Evolutionary conservation across 2,888 invertebrate genomes (phyloP).

Genomic region (Nebria salina): DNA sequence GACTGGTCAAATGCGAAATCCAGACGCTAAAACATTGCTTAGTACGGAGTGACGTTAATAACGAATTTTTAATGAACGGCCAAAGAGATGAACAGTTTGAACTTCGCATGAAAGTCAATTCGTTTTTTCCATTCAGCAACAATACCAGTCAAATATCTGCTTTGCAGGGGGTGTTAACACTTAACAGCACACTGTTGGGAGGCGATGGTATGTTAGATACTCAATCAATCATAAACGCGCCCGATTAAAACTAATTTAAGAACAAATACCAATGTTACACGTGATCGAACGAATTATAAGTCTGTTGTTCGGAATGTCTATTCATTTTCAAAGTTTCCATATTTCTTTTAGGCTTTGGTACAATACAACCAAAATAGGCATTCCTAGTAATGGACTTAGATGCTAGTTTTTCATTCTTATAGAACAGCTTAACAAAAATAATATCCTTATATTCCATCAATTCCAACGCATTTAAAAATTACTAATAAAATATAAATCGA

Average conservation of each 20-base stretch:
- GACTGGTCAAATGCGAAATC: constrained; percentile 64
- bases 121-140: constrained; percentile 65
- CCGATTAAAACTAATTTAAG: constrained; percentile 37
- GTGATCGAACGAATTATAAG: background rate
- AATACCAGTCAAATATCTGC: constrained; percentile 52
- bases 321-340: background rate
- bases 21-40: constrained; percentile 59
- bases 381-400: background rate
- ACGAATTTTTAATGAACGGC: constrained; percentile 48
- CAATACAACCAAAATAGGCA: background rate
- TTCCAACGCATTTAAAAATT: constrained; percentile 21
- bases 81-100: constrained; percentile 58
- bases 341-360: background rate
- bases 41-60: constrained; percentile 52
- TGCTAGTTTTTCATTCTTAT: background rate
- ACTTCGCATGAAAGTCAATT: constrained; percentile 59
- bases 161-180: constrained; percentile 58
- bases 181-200: constrained; percentile 71
- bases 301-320: background rate
- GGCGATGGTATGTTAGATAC: constrained; percentile 73
- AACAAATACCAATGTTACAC: background rate
- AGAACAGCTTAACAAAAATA: constrained; percentile 36
- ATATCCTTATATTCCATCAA: background rate
- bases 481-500: constrained; percentile 34
- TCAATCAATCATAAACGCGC: constrained; percentile 71